phyloP scores from a whole-genome alignment of 2,113 vertebrate species.

The Sceloporus undulatus region DNA sequence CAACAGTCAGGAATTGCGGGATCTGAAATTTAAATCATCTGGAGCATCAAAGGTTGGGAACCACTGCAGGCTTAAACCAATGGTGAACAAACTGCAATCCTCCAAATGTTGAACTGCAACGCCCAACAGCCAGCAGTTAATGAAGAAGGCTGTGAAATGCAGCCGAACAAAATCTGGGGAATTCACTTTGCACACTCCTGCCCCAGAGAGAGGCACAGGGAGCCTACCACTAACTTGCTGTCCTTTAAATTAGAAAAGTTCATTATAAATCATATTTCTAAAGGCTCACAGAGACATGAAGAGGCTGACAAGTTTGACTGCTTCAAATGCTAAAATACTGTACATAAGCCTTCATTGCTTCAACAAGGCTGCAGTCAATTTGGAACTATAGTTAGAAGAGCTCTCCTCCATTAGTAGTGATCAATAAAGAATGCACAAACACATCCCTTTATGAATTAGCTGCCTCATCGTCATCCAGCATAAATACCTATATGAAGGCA shows the following conservation, averaged over 20 bases:
- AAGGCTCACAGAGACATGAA: neutral
- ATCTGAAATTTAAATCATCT: too few species aligned
- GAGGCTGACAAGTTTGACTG: conserved; percentile 22
- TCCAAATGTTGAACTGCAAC: too few species aligned
- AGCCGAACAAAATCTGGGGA: too few species aligned
- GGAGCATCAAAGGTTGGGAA: too few species aligned
- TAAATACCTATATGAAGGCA: conserved; percentile 58
- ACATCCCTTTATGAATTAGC: conserved; percentile 71
- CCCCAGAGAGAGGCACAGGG: neutral
- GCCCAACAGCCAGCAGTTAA: neutral
- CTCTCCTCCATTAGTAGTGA: conserved; percentile 66
- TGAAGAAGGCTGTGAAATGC: too few species aligned
- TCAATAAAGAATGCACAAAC: conserved; percentile 70
- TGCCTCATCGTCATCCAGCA: conserved; percentile 57
- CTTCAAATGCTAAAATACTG: conserved; percentile 32
- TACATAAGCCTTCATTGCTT: conserved; percentile 52
- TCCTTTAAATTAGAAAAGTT: conserved; percentile 8
- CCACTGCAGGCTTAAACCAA: neutral
- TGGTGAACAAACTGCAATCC: too few species aligned
- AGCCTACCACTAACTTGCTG: neutral
- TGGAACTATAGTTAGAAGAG: conserved; percentile 65
- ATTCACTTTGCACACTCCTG: neutral
- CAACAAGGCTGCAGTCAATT: conserved; percentile 49
- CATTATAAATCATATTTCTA: neutral
- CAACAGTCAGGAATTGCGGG: too few species aligned